phyloP scores from a whole-genome alignment of 2,888 invertebrate species.

The Tenthredo distinguenda region DNA sequence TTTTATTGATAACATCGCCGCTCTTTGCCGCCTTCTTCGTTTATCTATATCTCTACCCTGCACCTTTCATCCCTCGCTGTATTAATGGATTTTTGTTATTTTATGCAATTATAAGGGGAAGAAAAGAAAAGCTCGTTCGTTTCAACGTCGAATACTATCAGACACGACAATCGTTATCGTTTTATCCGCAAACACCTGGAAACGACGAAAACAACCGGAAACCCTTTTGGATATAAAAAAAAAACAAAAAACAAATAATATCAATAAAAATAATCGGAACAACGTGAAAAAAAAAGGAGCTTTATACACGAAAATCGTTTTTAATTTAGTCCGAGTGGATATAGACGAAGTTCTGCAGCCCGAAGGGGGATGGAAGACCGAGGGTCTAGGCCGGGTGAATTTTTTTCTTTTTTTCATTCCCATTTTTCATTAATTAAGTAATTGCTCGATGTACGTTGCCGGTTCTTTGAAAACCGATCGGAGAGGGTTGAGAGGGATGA shows the following conservation, averaged over 20 bases:
- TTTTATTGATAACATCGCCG: constrained; percentile 40
- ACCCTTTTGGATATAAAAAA: background rate
- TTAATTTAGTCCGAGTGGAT: constrained; percentile 41
- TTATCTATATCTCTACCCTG: background rate
- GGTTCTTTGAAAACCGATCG: background rate
- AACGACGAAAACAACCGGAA: background rate
- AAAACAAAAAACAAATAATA: background rate
- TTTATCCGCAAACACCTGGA: background rate
- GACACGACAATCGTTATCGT: background rate
- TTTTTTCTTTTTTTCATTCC: background rate
- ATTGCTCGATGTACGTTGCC: constrained; percentile 20
- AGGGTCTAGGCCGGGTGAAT: constrained; percentile 1
- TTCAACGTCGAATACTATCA: background rate
- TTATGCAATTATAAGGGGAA: background rate
- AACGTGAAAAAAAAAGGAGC: background rate
- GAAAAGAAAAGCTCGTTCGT: background rate
- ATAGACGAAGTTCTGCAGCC: constrained; percentile 25
- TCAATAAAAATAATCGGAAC: background rate
- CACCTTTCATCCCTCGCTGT: background rate
- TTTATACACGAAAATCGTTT: constrained; percentile 31
- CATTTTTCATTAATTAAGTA: constrained; percentile 26
- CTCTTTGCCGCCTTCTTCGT: background rate
- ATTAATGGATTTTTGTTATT: constrained; percentile 24
- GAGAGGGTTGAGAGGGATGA: background rate
- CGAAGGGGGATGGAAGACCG: background rate